Percentiles rank a stretch among this genome's conserved stretches.
phyloP scores from a whole-genome alignment of 2,113 vertebrate genomes.

The Centropristis striata region DNA sequence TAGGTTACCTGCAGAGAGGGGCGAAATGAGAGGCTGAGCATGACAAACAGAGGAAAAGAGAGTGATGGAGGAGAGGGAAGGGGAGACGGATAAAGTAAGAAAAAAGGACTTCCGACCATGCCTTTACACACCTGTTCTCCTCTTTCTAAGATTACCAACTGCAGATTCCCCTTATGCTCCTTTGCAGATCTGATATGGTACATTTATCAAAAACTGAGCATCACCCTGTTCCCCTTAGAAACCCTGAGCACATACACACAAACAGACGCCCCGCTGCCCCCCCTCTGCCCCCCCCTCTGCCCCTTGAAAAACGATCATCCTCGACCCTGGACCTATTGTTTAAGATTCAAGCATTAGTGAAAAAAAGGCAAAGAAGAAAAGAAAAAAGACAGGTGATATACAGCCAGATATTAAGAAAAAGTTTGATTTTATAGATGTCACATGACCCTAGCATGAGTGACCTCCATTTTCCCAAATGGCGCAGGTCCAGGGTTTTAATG shows the following conservation, averaged over 20 bases:
- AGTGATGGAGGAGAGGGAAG: constrained; percentile 62
- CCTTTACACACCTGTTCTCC: constrained; percentile 71
- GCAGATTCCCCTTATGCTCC: constrained; percentile 65
- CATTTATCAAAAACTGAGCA: constrained; percentile 75
- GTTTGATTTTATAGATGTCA: constrained; percentile 88
- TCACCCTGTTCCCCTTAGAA: constrained; percentile 44
- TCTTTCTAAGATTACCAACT: constrained; percentile 65
- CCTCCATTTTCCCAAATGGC: constrained; percentile 89
- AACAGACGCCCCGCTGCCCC: neutral
- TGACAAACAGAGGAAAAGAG: constrained; percentile 60
- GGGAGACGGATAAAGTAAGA: constrained; percentile 48
- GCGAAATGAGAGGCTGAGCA: constrained; percentile 73
- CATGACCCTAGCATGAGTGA: constrained; percentile 85
- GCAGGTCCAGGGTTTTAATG: constrained; percentile 87
- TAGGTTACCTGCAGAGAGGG: constrained; percentile 77
- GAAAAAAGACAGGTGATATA: constrained; percentile 77
- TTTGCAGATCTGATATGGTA: constrained; percentile 71
- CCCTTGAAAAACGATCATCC: constrained; percentile 70
- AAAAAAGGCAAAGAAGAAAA: constrained; percentile 3
- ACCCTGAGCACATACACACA: constrained; percentile 8
- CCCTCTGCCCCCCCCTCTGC: neutral
- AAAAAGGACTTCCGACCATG: constrained; percentile 53
- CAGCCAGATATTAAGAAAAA: constrained; percentile 85
- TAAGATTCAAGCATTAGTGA: constrained; percentile 75
- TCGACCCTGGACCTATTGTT: constrained; percentile 74